phyloP scores from a whole-genome alignment of 2,113 vertebrate genomes.

The Circaetus cinerascens region DNA sequence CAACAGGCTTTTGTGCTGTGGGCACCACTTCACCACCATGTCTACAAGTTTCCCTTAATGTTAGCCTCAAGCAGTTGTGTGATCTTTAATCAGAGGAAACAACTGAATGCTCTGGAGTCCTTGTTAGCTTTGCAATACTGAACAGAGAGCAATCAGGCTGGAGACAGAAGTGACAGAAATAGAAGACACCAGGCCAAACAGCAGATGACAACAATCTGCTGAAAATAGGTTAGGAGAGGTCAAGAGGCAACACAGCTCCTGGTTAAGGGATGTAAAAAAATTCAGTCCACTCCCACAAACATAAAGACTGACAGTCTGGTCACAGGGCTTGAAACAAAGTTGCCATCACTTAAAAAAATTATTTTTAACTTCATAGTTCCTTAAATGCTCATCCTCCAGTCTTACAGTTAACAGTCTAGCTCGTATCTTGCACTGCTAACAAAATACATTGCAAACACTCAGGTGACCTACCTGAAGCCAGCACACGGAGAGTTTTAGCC shows the following conservation, averaged over 20 bases:
- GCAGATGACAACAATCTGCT: background rate
- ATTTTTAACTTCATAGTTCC: background rate
- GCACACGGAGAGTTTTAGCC: slow-evolving; percentile 90
- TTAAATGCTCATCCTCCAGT: background rate
- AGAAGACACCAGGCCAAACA: background rate
- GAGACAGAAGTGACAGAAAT: background rate
- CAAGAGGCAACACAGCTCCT: background rate
- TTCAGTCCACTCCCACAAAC: background rate
- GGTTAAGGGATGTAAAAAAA: background rate
- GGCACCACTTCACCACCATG: background rate
- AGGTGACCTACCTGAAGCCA: slow-evolving; percentile 85
- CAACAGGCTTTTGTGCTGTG: background rate
- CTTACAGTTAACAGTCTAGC: background rate
- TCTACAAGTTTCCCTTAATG: background rate
- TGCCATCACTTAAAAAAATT: background rate
- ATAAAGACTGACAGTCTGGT: background rate
- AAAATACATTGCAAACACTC: background rate
- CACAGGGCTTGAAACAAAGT: background rate
- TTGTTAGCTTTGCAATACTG: background rate
- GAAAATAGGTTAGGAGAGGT: background rate
- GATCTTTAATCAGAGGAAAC: background rate
- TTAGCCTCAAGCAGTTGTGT: background rate
- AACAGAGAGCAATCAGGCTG: background rate
- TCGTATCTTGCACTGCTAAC: background rate
- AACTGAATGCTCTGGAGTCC: background rate